These are phyloP conservation scores for Acanthococcus lagerstroemiae DNA, from an alignment of 2,888 invertebrate species.

Conservation along the genomic window DNA sequence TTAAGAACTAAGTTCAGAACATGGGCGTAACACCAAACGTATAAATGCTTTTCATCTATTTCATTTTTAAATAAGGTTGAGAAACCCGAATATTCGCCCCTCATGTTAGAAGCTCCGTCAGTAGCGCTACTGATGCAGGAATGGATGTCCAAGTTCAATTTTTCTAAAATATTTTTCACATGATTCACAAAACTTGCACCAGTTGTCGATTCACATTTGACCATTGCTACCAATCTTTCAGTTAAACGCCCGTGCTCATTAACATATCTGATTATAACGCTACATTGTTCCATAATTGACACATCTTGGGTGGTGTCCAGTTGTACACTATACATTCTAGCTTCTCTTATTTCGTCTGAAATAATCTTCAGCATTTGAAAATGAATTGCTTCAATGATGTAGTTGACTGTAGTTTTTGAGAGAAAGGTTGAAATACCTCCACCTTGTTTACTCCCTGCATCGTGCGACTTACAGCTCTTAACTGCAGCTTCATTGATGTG, in stretches of 20 bases:
- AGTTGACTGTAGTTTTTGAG: background rate
- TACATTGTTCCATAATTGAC: background rate
- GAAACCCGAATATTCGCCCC: background rate
- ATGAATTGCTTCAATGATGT: background rate
- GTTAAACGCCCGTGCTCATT: background rate
- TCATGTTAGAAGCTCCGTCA: background rate
- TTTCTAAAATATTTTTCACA: background rate
- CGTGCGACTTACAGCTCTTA: background rate
- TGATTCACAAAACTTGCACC: background rate
- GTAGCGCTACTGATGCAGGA: background rate
- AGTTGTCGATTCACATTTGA: background rate
- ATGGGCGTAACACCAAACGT: too few relatives aligned
- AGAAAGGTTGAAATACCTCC: background rate
- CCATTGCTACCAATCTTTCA: background rate
- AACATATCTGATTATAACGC: background rate
- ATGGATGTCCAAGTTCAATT: background rate
- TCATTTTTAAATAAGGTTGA: background rate
- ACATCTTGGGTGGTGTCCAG: background rate
- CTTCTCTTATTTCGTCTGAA: background rate
- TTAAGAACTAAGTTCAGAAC: too few relatives aligned
- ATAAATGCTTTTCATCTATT: background rate
- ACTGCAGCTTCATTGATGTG: background rate
- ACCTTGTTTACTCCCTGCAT: slow-evolving; percentile 1
- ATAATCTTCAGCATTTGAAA: background rate
- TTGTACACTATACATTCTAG: background rate